Conservation (phyloP, 2,797 vertebrate genomes). For the Characodon lateralis region DNA sequence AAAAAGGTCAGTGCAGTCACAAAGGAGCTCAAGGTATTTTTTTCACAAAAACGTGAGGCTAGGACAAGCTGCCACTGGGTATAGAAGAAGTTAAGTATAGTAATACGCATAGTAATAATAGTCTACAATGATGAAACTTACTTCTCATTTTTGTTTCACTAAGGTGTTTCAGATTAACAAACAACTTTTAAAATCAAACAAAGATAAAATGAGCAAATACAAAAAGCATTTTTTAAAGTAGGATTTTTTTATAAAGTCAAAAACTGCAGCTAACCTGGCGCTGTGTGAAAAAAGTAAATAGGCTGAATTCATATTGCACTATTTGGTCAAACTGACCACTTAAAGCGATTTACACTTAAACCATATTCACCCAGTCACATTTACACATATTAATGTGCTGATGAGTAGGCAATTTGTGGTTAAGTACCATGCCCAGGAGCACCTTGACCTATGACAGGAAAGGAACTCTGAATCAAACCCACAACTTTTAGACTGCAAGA, state of each 20-base stretch:
- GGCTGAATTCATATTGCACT: neutral
- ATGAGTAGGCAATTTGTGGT: too few species aligned
- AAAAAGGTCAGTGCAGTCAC: neutral
- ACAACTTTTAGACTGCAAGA: too few species aligned
- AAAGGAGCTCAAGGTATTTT: neutral
- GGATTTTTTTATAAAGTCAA: neutral
- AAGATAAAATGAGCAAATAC: neutral
- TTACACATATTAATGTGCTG: too few species aligned
- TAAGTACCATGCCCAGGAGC: too few species aligned
- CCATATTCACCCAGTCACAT: too few species aligned
- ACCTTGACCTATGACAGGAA: too few species aligned
- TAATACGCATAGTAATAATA: neutral
- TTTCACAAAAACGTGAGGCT: neutral
- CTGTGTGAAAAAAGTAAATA: neutral
- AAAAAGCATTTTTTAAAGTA: neutral
- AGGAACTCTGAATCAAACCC: too few species aligned
- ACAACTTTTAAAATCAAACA: neutral
- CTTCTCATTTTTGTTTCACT: neutral
- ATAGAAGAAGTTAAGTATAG: neutral
- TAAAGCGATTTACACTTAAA: too few species aligned
- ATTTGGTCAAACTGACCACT: too few species aligned
- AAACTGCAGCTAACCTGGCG: neutral
- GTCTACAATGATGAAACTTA: neutral
- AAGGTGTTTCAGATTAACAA: neutral
- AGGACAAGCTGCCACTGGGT: neutral